Evolutionary conservation across 2,797 vertebrate species (phyloP), one percentile per base, ranked within the genome.

Genomic region (Rhinoraja longicauda): DNA sequence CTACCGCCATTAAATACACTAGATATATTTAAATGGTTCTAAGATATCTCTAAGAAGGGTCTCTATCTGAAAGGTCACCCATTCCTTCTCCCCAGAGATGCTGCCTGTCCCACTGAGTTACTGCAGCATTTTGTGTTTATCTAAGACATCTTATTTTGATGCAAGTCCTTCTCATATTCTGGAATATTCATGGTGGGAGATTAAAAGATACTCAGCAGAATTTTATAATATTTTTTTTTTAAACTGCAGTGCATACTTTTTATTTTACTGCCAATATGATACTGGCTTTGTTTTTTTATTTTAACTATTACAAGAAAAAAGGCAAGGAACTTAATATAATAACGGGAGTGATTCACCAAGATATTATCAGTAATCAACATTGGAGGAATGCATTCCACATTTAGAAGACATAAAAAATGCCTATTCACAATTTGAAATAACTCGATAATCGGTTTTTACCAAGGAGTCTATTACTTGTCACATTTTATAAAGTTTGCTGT

Each of bases 401-500:
- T 86, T 62, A 86, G 57, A 86, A 86, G 29, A 62, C 62, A 86
- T 64, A 13, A 86, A 86, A 32, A 15, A 62, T 32, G 59, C n/a
- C n/a, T 15, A 62, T 76, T 64, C n/a, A 64, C 17, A 86, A 32
- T 15, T 64, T 86, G n/a, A 86, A 62, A 86, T 32, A 29, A 62
- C 57, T 86, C 29, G 59, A 64, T 64, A 86, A 32, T n/a, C 57
- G 62, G 7, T n/a, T n/a, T 5, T 32, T 86, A 86, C 26, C n/a
- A 86, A 86, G 82, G 59, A 86, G 32, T 64, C 39, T 39, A 91
- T 73, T 45, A 13, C 88, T 72, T 39, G 90, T 53, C 67, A 92
- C 39, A 92, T 73, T 92, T 92, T 72, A 73, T 45, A 19, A 92
- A 53, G 39, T 75, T 73, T 75, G 70, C 53, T 75, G 39, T 92